Evolutionary conservation across 2,888 invertebrate genomes (phyloP).

Genomic region (Lydus trimaculatus): DNA sequence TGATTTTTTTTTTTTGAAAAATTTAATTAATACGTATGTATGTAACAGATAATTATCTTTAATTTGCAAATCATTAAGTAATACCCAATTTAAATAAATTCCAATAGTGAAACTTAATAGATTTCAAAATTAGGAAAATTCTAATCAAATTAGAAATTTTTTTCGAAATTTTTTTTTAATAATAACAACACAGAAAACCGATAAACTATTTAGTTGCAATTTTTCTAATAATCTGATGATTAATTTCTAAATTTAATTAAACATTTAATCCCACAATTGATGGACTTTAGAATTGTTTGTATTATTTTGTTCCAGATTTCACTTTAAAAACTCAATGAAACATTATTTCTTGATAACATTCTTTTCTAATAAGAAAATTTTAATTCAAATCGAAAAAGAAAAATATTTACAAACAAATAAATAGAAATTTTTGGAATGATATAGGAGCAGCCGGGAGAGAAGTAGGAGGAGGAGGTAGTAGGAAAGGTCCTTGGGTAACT

Average conservation of each 20-base stretch:
- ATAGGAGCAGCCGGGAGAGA: too few species aligned
- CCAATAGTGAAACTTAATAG: background rate
- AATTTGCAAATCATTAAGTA: conserved; percentile 1
- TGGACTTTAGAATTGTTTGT: conserved; percentile 7
- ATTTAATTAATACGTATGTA: background rate
- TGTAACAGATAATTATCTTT: background rate
- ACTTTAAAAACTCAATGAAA: background rate
- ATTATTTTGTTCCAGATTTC: conserved; percentile 4
- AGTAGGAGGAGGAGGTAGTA: too few species aligned
- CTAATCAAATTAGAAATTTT: background rate
- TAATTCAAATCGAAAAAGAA: background rate
- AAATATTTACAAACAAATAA: background rate
- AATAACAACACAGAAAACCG: background rate
- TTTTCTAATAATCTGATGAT: background rate
- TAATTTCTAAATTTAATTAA: conserved; percentile 9
- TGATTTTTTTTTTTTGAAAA: too few species aligned
- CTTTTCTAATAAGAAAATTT: background rate
- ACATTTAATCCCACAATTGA: background rate
- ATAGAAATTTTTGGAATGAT: too few species aligned
- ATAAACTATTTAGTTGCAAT: background rate
- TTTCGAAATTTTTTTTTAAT: background rate
- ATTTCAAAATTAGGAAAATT: background rate
- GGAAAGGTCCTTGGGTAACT: background rate
- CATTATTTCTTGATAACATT: background rate
- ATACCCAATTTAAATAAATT: background rate